phyloP scores from a whole-genome alignment of 2,888 invertebrate species.

The Drosophila fulvimacula region DNA sequence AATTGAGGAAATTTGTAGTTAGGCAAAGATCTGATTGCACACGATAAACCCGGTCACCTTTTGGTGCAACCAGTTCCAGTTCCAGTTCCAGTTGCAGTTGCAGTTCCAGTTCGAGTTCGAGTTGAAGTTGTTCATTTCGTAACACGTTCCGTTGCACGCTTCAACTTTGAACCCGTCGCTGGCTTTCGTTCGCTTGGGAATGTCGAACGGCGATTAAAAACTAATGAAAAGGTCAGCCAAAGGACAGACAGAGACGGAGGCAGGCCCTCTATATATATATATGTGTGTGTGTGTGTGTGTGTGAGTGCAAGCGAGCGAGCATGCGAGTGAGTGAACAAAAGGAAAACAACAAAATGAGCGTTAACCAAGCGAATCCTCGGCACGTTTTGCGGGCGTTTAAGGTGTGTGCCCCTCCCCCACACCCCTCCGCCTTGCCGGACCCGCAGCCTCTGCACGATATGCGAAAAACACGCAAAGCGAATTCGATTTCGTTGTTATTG shows the following conservation, averaged over 20 bases:
- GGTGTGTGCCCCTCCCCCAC: slow-evolving; percentile 45
- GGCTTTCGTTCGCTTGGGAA: slow-evolving; percentile 29
- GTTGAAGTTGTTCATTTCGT: slow-evolving; percentile 7
- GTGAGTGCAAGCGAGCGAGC: slow-evolving; percentile 6
- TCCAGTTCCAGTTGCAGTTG: neutral
- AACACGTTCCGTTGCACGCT: slow-evolving; percentile 47
- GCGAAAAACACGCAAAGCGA: slow-evolving; percentile 77
- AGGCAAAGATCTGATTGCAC: neutral
- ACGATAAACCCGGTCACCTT: neutral
- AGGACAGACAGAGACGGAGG: slow-evolving; percentile 19
- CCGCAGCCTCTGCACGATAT: slow-evolving; percentile 40
- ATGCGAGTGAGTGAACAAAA: slow-evolving; percentile 23
- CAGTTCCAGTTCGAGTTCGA: neutral
- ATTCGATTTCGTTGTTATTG: slow-evolving; percentile 73
- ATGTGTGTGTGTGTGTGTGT: neutral
- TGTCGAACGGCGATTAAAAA: slow-evolving; percentile 65
- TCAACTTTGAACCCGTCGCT: slow-evolving; percentile 68
- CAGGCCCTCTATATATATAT: no score
- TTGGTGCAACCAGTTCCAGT: slow-evolving; percentile 10
- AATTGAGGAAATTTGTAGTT: slow-evolving; percentile 1
- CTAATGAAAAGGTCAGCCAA: slow-evolving; percentile 71
- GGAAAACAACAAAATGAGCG: slow-evolving; percentile 73
- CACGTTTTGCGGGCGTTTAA: slow-evolving; percentile 69
- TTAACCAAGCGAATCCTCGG: slow-evolving; percentile 80
- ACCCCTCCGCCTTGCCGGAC: neutral